Percentiles rank a stretch among this genome's conserved stretches.
Evolutionary conservation across 1,140 invertebrate genomes (phyloP).

Genomic region (Drosophila triauraria): DNA sequence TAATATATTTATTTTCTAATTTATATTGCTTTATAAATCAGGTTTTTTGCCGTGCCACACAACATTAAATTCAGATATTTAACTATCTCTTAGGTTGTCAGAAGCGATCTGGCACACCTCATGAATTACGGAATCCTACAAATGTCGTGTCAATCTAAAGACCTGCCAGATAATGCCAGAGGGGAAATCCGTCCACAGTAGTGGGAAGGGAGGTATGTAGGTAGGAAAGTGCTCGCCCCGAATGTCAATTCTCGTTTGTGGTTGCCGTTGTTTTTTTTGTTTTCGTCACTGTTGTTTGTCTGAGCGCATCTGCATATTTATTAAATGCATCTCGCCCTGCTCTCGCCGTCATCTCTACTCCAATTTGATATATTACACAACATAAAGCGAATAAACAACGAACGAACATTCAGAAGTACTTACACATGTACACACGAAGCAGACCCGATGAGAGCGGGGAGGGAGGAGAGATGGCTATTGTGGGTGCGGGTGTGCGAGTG

Average conservation of each 20-base stretch:
- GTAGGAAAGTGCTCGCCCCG: constrained; percentile 22
- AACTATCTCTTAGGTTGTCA: constrained; percentile 28
- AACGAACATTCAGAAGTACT: constrained; percentile 29
- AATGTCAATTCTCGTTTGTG: constrained; percentile 55
- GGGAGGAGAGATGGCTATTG: constrained; percentile 16
- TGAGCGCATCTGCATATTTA: constrained; percentile 57
- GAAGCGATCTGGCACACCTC: constrained; percentile 20
- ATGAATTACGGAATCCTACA: constrained; percentile 7
- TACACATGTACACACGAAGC: constrained; percentile 37
- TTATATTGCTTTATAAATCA: too few relatives aligned
- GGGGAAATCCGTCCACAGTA: not conserved
- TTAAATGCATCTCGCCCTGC: constrained; percentile 56
- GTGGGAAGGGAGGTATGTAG: not conserved
- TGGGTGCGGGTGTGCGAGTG: constrained; percentile 17
- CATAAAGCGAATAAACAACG: constrained; percentile 49
- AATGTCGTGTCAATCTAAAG: constrained; percentile 28
- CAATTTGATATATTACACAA: constrained; percentile 64
- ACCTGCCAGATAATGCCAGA: constrained; percentile 19
- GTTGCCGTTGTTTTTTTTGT: constrained; percentile 15
- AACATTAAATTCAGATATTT: constrained; percentile 2
- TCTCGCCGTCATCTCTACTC: constrained; percentile 41
- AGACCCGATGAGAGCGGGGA: constrained; percentile 5
- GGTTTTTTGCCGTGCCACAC: not conserved
- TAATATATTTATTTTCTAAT: too few relatives aligned
- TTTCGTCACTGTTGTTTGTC: constrained; percentile 14